Base-by-base conservation (phyloP, 2,888 invertebrate genomes). In the Idaea aversata region DNA sequence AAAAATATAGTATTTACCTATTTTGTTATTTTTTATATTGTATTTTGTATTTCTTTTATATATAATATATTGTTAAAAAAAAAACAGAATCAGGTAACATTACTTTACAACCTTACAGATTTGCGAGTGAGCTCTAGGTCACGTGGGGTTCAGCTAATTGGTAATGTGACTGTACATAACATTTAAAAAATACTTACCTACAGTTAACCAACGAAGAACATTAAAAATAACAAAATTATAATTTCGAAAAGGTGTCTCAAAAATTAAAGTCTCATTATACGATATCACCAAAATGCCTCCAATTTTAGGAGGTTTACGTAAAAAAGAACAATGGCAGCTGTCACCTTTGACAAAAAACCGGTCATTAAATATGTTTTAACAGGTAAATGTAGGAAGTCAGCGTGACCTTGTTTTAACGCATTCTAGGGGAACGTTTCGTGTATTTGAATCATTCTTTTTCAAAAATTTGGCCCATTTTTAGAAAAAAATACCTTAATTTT, bases 261-360 rank as follows among this genome's bases (percentile, higher is more conserved):
- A 64, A 74, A 82, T 82, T 82, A 81, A 82, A 82, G 75, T 67
- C 71, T 75, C 82, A 79, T 82, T 82, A 80, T 67, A 71, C 75
- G 72, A 72, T 70, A 72, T 72, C 68, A 70, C 72, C 70, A 66
- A 77, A 78, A 77, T 77, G 67, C 70, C 77, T 64, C 68, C 67
- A 81, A 80, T 79, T 79, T 59, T 75, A 38, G 71, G 71, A 72
- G 63, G 71, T 72, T 78, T 78, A 72, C 65, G 65, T 67, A 69
- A 69, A 69, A 73, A 57, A 68, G 73, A 79, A 81, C 76, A 80
- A 82, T 76, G 65, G 69, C 78, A 80, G 76, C 73, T 77, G 76
- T 75, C 76, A 72, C 73, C 72, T 68, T 69, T 70, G 61, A 64
- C 67, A 72, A 70, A 72, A 73, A 75, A 68, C 61, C 66, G 63